phyloP scores from a whole-genome alignment of 2,797 vertebrate genomes.

The Cirrhinus molitorella region DNA sequence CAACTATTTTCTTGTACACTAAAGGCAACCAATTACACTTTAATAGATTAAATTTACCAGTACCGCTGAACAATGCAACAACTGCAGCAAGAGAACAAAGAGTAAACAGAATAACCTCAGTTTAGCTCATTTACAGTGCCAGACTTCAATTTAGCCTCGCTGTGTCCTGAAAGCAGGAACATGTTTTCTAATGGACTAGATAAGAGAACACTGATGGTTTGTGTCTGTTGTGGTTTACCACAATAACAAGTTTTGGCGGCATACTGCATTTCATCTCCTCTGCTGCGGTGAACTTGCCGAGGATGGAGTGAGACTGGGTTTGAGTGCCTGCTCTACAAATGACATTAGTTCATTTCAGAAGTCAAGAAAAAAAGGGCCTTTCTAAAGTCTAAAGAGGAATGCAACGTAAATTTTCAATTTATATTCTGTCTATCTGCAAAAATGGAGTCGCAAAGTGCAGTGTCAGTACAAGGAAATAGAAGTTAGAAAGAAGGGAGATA shows the following conservation, averaged over 20 bases:
- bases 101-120: slow-evolving; percentile 61
- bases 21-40: slow-evolving; percentile 23
- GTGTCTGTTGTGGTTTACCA: slow-evolving; percentile 43
- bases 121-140: slow-evolving; percentile 72
- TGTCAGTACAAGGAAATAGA: slow-evolving; percentile 62
- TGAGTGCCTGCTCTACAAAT: slow-evolving; percentile 53
- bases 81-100: slow-evolving; percentile 19
- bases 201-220: slow-evolving; percentile 64
- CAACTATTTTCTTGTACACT: slow-evolving; percentile 3
- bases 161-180: slow-evolving; percentile 67
- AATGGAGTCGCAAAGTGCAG: slow-evolving; percentile 62
- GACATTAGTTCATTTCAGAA: slow-evolving; percentile 52
- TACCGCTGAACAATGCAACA: background rate
- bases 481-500: slow-evolving; percentile 63
- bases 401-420: slow-evolving; percentile 81
- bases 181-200: slow-evolving; percentile 65
- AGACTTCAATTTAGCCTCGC: slow-evolving; percentile 65
- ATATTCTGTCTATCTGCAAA: slow-evolving; percentile 80
- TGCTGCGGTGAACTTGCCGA: slow-evolving; percentile 51
- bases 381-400: slow-evolving; percentile 69
- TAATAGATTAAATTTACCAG: slow-evolving; percentile 11
- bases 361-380: slow-evolving; percentile 64
- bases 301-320: slow-evolving; percentile 60
- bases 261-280: slow-evolving; percentile 60
- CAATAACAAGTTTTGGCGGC: slow-evolving; percentile 37